These are phyloP conservation scores for Carabus problematicus DNA, from an alignment of 2,888 invertebrate genomes.

Conservation along the genomic window DNA sequence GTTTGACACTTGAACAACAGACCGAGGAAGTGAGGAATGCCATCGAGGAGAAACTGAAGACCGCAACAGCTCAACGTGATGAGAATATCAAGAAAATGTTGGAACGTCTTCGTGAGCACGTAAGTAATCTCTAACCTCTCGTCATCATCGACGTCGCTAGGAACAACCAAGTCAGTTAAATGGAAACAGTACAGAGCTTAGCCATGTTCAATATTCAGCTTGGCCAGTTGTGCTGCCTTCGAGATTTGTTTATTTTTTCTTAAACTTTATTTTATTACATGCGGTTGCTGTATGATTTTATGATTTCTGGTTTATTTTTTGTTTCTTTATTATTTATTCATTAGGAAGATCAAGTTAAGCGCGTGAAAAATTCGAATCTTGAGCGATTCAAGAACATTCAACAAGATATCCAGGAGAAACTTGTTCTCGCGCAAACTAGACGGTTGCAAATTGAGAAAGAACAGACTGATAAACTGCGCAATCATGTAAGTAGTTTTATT, in stretches of 20 bases:
- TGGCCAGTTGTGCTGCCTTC: background rate
- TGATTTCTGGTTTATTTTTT: slow-evolving; percentile 40
- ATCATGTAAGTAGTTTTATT: slow-evolving; percentile 68
- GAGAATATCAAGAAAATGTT: slow-evolving; percentile 91
- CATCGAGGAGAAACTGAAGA: slow-evolving; percentile 87
- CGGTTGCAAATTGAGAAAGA: slow-evolving; percentile 77
- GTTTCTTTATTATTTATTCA: slow-evolving; percentile 36
- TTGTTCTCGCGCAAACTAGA: slow-evolving; percentile 73
- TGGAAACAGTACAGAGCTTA: slow-evolving; percentile 3
- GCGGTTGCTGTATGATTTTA: slow-evolving; percentile 1
- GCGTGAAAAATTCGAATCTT: slow-evolving; percentile 72
- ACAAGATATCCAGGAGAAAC: slow-evolving; percentile 72
- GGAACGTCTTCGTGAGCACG: slow-evolving; percentile 90
- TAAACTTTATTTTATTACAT: background rate
- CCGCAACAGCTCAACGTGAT: slow-evolving; percentile 87
- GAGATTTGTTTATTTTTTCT: background rate
- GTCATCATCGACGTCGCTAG: no score
- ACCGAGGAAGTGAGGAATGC: slow-evolving; percentile 85
- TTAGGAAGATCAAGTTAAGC: slow-evolving; percentile 78
- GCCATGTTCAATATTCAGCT: background rate
- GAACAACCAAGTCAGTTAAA: background rate
- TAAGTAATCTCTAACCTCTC: slow-evolving; percentile 61
- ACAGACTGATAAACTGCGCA: slow-evolving; percentile 78
- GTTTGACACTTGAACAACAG: slow-evolving; percentile 83
- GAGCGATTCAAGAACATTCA: slow-evolving; percentile 74